phyloP scores from a whole-genome alignment of 2,113 vertebrate genomes.

The Oplegnathus fasciatus region DNA sequence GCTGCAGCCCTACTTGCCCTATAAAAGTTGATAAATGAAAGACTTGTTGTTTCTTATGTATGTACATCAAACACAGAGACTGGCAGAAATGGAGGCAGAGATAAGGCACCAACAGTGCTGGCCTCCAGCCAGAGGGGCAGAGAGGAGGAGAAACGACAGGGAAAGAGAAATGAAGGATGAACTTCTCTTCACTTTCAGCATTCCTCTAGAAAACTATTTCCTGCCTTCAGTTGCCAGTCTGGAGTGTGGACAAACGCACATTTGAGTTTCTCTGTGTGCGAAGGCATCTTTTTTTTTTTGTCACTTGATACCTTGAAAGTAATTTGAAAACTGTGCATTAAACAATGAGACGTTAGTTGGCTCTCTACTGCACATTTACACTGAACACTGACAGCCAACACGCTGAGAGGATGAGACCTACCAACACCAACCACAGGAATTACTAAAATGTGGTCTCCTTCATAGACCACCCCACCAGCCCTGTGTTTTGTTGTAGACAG shows the following conservation, averaged over 20 bases:
- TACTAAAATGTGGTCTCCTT: neutral
- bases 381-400: neutral
- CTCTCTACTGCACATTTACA: neutral
- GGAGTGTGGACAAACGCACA: neutral
- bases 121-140: neutral
- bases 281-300: neutral
- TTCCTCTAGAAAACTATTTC: neutral
- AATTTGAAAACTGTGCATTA: neutral
- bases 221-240: neutral
- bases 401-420: neutral
- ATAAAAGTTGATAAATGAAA: neutral
- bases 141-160: neutral
- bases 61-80: neutral
- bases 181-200: neutral
- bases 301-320: neutral
- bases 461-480: neutral
- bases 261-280: neutral
- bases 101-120: neutral
- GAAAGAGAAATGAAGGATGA: slow-evolving; percentile 19
- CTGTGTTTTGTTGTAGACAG: neutral
- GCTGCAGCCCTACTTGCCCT: neutral
- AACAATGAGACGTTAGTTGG: neutral
- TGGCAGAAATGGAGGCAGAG: neutral
- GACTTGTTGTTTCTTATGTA: neutral
- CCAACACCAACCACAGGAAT: neutral